These are phyloP conservation scores for Desmophyllum pertusum DNA, from an alignment of 92 coral and sea anemone genomes.

Conservation along the genomic window DNA sequence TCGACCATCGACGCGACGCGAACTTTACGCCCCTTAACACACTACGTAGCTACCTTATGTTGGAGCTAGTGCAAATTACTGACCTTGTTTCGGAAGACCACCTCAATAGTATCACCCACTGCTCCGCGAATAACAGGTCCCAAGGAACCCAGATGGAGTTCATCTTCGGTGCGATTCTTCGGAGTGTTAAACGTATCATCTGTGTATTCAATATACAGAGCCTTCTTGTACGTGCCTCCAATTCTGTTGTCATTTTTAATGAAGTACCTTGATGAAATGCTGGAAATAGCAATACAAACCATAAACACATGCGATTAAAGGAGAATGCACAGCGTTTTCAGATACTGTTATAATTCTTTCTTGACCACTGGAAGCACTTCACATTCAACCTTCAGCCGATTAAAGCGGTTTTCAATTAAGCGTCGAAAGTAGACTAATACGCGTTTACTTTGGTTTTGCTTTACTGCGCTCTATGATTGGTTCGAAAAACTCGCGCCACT, in stretches of 20 bases:
- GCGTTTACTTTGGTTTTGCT: too few relatives aligned
- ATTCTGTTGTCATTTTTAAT: constrained; percentile 65
- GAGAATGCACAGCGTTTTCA: too few relatives aligned
- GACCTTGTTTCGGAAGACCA: constrained; percentile 82
- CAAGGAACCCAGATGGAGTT: constrained; percentile 71
- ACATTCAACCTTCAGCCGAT: too few relatives aligned
- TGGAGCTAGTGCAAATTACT: background rate
- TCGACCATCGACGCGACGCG: too few relatives aligned
- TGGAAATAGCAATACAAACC: background rate
- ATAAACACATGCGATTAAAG: too few relatives aligned
- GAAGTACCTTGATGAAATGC: constrained; percentile 80
- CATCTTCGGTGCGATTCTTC: constrained; percentile 53
- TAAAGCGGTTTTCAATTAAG: too few relatives aligned
- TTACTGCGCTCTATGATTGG: too few relatives aligned
- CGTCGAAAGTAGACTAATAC: too few relatives aligned
- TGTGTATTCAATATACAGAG: constrained; percentile 77
- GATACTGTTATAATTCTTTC: too few relatives aligned
- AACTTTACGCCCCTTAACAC: too few relatives aligned
- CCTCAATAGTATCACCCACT: constrained; percentile 90
- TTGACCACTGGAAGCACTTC: too few relatives aligned
- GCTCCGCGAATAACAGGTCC: constrained; percentile 89
- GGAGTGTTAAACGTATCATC: constrained; percentile 65
- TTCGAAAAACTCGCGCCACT: too few relatives aligned
- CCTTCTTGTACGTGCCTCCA: constrained; percentile 90
- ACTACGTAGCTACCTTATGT: background rate